Evolutionary conservation across 2,888 invertebrate species (phyloP), one percentile per base, ranked within the genome.

Genomic region (Autographa pulchrina): DNA sequence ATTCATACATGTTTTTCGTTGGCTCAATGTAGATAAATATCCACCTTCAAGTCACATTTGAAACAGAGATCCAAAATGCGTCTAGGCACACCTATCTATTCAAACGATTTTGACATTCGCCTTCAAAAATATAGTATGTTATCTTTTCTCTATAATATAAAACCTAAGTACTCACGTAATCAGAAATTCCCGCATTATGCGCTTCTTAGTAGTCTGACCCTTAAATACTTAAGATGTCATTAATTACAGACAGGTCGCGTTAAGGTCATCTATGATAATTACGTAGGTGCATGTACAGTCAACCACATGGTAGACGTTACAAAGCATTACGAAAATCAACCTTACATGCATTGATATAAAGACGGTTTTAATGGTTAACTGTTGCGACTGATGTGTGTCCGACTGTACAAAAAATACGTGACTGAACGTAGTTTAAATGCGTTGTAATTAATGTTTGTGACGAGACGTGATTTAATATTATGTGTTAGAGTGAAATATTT

Each of bases 141-240:
- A 13, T 41, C 1, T 8, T 13, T 41, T 41, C 11, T 41, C 43
- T 5, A 48, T n/a, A 48, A 48, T 48, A 9, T 41, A 25, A 38
- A 38, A 35, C 7, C 7, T 43, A 14, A 5, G 14, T 43, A 16
- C 43, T 43, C 8, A 16, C 4, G n/a, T 48, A 48, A 48, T 48
- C 48, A 48, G n/a, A 48, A 48, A 48, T 48, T 48, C 48, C 48
- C n/a, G 48, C 8, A n/a, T 48, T n/a, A n/a, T 48, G 8, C n/a
- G 7, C 7, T n/a, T 48, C n/a, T n/a, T n/a, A 48, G 48, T 48
- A 48, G 48, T n/a, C 48, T 48, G 48, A n/a, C 48, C 48, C 48
- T 48, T 48, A n/a, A 48, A 43, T 48, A 48, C 48, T 48, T 48
- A 48, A 48, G 48, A 48, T 48, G 48, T 48, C 48, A n/a, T 48